Conservation (phyloP, 2,113 vertebrate species). For the Gavialis gangeticus region DNA sequence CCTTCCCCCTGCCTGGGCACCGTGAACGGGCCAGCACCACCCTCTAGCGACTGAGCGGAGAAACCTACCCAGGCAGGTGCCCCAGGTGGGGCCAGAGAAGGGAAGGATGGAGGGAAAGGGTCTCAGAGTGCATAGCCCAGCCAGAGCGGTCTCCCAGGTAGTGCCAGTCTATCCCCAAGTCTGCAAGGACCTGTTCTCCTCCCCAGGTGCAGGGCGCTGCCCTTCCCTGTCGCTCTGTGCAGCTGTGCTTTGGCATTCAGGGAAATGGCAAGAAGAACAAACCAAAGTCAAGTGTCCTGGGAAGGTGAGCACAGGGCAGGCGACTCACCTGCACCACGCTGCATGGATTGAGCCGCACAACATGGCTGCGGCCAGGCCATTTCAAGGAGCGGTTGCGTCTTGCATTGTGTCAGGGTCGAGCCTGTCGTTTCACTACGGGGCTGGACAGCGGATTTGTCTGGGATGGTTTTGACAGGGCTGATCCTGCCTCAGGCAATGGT, state of each 20-base stretch:
- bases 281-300: background rate
- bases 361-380: background rate
- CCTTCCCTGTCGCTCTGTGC: background rate
- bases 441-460: no score
- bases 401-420: no score
- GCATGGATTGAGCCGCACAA: background rate
- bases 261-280: background rate
- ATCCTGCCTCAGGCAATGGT: no score
- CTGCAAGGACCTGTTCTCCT: no score
- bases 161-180: no score
- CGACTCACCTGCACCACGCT: background rate
- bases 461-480: no score
- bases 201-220: background rate
- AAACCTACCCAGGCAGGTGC: background rate
- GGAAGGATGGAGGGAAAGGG: no score
- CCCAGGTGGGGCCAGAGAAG: background rate
- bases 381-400: no score
- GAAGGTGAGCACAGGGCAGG: background rate
- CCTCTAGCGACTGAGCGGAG: background rate
- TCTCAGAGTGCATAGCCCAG: no score
- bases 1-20: background rate
- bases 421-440: no score
- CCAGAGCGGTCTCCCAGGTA: no score
- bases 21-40: background rate
- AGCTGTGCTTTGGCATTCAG: background rate